Evolutionary conservation across 2,888 invertebrate genomes (phyloP), one percentile per base, ranked within the genome.

Genomic region (Anoplius nigerrimus): DNA sequence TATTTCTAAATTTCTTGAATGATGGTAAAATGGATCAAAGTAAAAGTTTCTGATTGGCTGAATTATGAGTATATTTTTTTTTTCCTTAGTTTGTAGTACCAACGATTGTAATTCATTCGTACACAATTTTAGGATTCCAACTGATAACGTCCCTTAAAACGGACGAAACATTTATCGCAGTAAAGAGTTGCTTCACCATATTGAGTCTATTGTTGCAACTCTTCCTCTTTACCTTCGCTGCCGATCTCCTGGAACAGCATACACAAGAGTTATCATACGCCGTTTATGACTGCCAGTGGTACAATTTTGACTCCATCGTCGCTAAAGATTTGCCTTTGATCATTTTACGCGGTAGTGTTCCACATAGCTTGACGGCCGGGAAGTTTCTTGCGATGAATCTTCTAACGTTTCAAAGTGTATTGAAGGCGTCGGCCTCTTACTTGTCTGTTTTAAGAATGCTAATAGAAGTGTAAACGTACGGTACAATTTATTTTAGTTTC

Each of bases 371-470:
- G 13, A 78, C 80, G 1, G 79, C 76, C 2, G 80, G 79, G 15
- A 80, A 78, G 61, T 78, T 80, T 53, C 59, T 80, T 46, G 54
- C 68, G 22, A 69, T 80, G 71, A 79, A 79, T 34, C 72, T 66
- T 51, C 56, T 74, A 0, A 79, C 76, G 5, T 78, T 78, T 27
- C 78, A 78, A 69, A 71, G 71, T 52, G 71, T 79, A 2, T 65
- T 79, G 1, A 80, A 77, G 55, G 76, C 79, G 11, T 72, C 77
- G n/a, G 75, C 71, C 2, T 79, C 80, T 1, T 79, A 79, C 72
- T 71, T 80, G 13, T 79, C 78, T 8, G 76, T 80, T 15, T 57
- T 80, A 52, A 70, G 79, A 60, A 64, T 78, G 46, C 73, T 79
- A 73, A 65, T 79, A 48, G 68, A 75, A 42, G 70, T 72, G 56